These are phyloP conservation scores for Australoheros facetus DNA, from an alignment of 2,797 vertebrate species.

Conservation along the genomic window DNA sequence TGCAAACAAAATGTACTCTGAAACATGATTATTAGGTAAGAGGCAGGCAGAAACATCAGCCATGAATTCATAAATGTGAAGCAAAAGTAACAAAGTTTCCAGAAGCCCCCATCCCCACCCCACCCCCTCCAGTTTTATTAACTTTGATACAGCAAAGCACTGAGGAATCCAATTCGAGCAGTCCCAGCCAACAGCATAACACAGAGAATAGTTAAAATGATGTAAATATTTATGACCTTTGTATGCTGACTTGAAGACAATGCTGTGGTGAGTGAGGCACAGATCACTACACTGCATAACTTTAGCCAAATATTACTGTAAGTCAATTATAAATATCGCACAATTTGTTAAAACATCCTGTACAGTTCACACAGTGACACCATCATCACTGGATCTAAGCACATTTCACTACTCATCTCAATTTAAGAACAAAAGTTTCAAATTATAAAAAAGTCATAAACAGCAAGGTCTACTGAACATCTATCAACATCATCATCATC, in stretches of 20 bases:
- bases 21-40: neutral
- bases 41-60: neutral
- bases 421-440: neutral
- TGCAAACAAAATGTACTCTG: neutral
- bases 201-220: neutral
- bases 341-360: neutral
- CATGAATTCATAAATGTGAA: neutral
- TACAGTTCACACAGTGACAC: neutral
- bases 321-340: neutral
- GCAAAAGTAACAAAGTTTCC: neutral
- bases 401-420: neutral
- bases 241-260: neutral
- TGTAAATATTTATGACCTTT: neutral
- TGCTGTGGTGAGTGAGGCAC: neutral
- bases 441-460: neutral
- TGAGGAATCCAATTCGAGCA: neutral
- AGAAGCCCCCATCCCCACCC: too few species aligned
- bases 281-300: neutral
- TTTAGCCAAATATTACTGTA: neutral
- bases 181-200: neutral
- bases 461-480: neutral
- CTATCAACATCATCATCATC: neutral
- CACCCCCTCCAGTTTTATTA: neutral
- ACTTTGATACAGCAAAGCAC: neutral
- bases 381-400: slow-evolving; percentile 1